Base-by-base conservation (phyloP, 2,888 invertebrate genomes). In the Papilio protenor region DNA sequence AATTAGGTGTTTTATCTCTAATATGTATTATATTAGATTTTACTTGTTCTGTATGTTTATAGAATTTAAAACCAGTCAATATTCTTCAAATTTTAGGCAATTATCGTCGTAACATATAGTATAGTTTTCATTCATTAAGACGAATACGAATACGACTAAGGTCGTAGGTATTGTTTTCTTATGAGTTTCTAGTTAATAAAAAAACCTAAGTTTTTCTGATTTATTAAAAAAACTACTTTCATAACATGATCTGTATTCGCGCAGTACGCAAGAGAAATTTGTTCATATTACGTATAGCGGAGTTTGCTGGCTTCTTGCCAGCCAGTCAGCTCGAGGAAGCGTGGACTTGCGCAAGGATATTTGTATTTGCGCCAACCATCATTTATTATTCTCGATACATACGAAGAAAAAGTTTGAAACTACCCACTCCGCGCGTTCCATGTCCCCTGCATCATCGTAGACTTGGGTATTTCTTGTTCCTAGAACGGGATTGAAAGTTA, bases 371-470 rank as follows among this genome's bases (percentile, higher is more conserved):
- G 69, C 23, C 61, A 73, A 66, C 77, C 73, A 73, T 73, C 73
- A 73, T 77, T 77, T 69, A 74, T 77, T 77, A 77, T 77, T 59
- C 74, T 59, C 57, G 49, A 74, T 77, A 77, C 69, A 57, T 77
- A 49, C 21, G 73, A 47, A 59, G 59, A 70, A 74, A 73, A 77
- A 69, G 69, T 74, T 73, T 59, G 16, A 69, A 55, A n/a, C 66
- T 64, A 23, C 45, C 18, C 64, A 33, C 27, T 2, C 64, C n/a
- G 11, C 52, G 10, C 23, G 27, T 27, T 14, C 57, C n/a, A 27
- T 49, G 52, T 11, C 73, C 73, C 55, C 8, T 52, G 49, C 5
- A 40, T 49, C n/a, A 21, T 14, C 1, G 21, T 23, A 47, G 3
- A 40, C 45, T 45, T 21, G 61, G 14, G 55, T 69, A 71, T 47